Evolutionary conservation across 2,888 invertebrate species (phyloP).

Genomic region (Lamproptera curius): DNA sequence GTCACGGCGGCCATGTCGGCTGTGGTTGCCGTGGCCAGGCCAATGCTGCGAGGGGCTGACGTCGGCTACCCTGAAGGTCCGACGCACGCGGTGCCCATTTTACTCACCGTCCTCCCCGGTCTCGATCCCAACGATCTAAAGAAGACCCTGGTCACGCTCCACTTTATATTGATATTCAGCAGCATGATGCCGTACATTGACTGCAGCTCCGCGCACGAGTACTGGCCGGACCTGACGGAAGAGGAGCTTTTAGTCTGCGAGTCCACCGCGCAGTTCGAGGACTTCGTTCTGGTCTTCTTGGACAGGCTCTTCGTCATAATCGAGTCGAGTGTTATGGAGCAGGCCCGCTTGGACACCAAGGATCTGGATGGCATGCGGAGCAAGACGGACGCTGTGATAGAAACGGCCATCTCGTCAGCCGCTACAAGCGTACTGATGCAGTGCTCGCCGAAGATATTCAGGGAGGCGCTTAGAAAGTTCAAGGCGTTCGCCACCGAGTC

Average conservation of each 20-base stretch:
- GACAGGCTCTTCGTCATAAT: slow-evolving; percentile 86
- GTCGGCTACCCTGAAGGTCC: slow-evolving; percentile 85
- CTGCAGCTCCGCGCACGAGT: slow-evolving; percentile 85
- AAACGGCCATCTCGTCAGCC: slow-evolving; percentile 83
- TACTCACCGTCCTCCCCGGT: slow-evolving; percentile 90
- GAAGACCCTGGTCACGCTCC: slow-evolving; percentile 86
- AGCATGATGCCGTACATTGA: slow-evolving; percentile 91
- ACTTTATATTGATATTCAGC: slow-evolving; percentile 86
- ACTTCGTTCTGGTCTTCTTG: slow-evolving; percentile 91
- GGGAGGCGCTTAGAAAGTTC: slow-evolving; percentile 85
- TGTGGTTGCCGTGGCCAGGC: slow-evolving; percentile 82
- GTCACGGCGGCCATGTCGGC: slow-evolving; percentile 85
- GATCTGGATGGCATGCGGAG: slow-evolving; percentile 79
- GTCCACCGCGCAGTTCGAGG: slow-evolving; percentile 91
- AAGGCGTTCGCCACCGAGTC: slow-evolving; percentile 84
- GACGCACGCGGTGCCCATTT: slow-evolving; percentile 87
- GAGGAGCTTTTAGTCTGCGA: slow-evolving; percentile 87
- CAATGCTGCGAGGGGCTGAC: slow-evolving; percentile 76
- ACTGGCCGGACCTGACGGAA: slow-evolving; percentile 84
- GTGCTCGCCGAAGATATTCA: slow-evolving; percentile 81
- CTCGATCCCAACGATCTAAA: slow-evolving; percentile 93
- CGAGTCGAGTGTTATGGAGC: slow-evolving; percentile 84
- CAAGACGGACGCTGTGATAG: slow-evolving; percentile 84
- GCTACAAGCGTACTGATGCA: slow-evolving; percentile 84
- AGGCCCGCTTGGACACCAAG: slow-evolving; percentile 81